Evolutionary conservation across 2,113 vertebrate species (phyloP), one percentile per base, ranked within the genome.

Genomic region (Aythya baeri): DNA sequence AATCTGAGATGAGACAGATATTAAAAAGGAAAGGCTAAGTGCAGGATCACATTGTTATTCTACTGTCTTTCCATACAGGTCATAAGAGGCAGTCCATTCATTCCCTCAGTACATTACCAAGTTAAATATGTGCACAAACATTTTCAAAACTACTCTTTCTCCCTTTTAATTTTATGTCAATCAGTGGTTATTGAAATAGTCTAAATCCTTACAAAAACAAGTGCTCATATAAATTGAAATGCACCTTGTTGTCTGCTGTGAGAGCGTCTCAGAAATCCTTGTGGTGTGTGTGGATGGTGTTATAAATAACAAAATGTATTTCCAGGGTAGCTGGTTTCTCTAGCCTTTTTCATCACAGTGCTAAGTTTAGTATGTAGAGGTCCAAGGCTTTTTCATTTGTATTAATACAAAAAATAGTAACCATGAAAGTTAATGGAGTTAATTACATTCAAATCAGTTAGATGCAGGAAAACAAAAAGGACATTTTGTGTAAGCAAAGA

Each of bases 41-140:
- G 65, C 86, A 79, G 83, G 92, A 91, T 20, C 62, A 38, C 86
- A 91, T 95, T 94, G 93, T 94, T 66, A 96, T 96, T 96, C 95
- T 67, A 25, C 58, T 93, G 73, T 78, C 17, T 95, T 93, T 95
- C 83, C 70, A 32, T 59, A 57, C 55, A 41, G 92, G 94, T 96
- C 93, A 66, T 5, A 55, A 36, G 88, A 88, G 73, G 85, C 93
- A 94, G 76, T n/a, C 86, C 15, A 0, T 68, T 88, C 73, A 7
- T 86, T 96, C 92, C 90, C 86, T 62, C 77, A 54, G 88, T 79
- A 82, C 70, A 22, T 62, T 80, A 54, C 76, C 88, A 84, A 84
- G 88, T 86, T 92, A 92, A 97, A 94, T 75, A 50, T 66, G 94
- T 82, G 85, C 95, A 92, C 89, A 75, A n/a, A 61, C 91, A 75